Conservation (phyloP, 1,140 invertebrate species). For the Eurosta solidaginis region DNA sequence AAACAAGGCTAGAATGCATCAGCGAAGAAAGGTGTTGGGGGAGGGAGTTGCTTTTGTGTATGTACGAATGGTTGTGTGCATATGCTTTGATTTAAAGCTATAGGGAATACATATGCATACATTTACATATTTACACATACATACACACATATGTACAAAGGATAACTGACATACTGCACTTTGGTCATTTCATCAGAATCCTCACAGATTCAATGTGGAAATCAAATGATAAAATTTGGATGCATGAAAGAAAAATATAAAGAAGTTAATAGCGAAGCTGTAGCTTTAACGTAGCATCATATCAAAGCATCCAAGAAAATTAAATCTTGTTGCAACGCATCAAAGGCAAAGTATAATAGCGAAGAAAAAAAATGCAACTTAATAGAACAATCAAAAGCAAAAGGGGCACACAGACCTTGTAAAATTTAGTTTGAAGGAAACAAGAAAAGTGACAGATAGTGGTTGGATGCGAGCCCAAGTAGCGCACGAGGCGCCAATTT, state of each 20-base stretch:
- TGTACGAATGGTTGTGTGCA: too few relatives aligned
- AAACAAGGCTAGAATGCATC: not conserved
- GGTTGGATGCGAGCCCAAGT: too few relatives aligned
- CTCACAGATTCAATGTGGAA: not conserved
- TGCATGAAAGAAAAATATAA: not conserved
- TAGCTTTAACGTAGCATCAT: not conserved
- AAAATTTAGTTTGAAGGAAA: too few relatives aligned
- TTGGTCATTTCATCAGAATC: constrained; percentile 11
- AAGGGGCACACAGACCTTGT: not conserved
- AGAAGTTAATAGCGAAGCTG: not conserved
- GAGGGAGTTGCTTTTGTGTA: not conserved
- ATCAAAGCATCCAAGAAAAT: constrained; percentile 4
- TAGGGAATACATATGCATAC: constrained; percentile 22
- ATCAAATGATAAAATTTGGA: not conserved
- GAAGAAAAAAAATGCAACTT: too few relatives aligned
- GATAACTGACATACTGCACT: not conserved
- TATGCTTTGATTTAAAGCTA: constrained; percentile 25
- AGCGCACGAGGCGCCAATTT: too few relatives aligned
- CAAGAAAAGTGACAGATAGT: too few relatives aligned
- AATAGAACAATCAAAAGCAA: not conserved
- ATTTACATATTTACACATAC: not conserved
- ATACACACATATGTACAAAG: not conserved
- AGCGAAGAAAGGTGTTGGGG: not conserved
- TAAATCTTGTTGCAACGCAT: constrained; percentile 22
- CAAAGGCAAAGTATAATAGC: not conserved